A percentile compares a stretch with the other conserved stretches of the same genome.
Evolutionary conservation across 2,888 invertebrate genomes (phyloP).

Genomic region (Athripsodes cinereus): DNA sequence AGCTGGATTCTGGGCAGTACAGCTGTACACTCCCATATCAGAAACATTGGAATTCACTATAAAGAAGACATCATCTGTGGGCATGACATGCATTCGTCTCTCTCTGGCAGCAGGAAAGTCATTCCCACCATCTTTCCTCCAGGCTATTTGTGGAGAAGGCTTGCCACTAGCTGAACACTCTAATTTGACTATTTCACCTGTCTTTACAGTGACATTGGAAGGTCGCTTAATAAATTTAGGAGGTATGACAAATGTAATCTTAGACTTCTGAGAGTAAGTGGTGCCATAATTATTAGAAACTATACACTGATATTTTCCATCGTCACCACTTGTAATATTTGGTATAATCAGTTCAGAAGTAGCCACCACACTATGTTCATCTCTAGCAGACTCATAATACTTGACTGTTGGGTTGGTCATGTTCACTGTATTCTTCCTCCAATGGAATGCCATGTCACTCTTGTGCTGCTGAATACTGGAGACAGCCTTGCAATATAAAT

Average conservation of each 20-base stretch:
- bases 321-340: conserved; percentile 73
- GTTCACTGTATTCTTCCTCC: conserved; percentile 79
- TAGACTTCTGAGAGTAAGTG: conserved; percentile 81
- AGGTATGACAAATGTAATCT: conserved; percentile 80
- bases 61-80: conserved; percentile 85
- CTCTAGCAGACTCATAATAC: conserved; percentile 43
- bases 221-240: conserved; percentile 83
- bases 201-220: conserved; percentile 73
- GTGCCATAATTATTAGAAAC: conserved; percentile 85
- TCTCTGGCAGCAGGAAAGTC: conserved; percentile 94
- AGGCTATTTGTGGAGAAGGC: conserved; percentile 81
- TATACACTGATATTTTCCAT: conserved; percentile 90
- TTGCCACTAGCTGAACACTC: conserved; percentile 90
- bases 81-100: conserved; percentile 87
- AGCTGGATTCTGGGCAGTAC: conserved; percentile 86
- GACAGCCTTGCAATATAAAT: conserved; percentile 74
- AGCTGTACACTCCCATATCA: conserved; percentile 90
- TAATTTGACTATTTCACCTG: conserved; percentile 78
- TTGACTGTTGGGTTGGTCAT: conserved; percentile 43
- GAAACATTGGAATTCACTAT: conserved; percentile 84
- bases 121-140: conserved; percentile 89
- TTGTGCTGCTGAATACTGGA: conserved; percentile 45
- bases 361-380: conserved; percentile 57
- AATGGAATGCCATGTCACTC: conserved; percentile 61
- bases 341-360: conserved; percentile 67